Conservation (phyloP, 2,888 invertebrate genomes). For the Spodoptera picta region DNA sequence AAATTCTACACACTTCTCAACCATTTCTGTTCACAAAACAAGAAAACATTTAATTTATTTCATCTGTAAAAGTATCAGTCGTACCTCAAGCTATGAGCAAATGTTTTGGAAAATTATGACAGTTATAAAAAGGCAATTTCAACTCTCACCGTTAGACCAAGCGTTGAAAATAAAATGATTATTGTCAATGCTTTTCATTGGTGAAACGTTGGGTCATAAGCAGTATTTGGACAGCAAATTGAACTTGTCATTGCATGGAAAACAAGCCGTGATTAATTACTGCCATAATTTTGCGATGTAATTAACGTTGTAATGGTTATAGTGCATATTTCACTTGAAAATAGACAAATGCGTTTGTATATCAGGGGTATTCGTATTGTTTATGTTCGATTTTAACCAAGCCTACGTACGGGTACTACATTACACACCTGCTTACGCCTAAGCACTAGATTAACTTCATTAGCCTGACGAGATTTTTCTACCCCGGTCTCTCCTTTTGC, state of each 20-base stretch:
- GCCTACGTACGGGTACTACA: slow-evolving; percentile 4
- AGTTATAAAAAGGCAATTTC: slow-evolving; percentile 24
- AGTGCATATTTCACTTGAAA: slow-evolving; percentile 35
- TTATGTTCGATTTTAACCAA: too few species aligned
- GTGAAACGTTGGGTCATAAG: slow-evolving; percentile 8
- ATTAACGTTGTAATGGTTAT: slow-evolving; percentile 30
- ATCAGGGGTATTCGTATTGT: too few species aligned
- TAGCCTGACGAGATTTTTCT: too few species aligned
- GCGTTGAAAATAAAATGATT: slow-evolving; percentile 33
- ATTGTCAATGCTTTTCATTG: slow-evolving; percentile 27
- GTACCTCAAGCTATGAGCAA: slow-evolving; percentile 15
- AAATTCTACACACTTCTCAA: too few species aligned
- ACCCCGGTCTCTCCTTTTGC: too few species aligned
- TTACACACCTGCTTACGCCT: too few species aligned
- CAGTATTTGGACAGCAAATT: slow-evolving; percentile 35
- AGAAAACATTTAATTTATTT: too few species aligned
- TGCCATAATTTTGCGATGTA: slow-evolving; percentile 40
- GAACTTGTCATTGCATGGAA: slow-evolving; percentile 43
- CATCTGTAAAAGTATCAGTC: not conserved
- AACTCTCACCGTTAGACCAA: slow-evolving; percentile 10
- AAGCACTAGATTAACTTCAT: too few species aligned
- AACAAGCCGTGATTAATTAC: slow-evolving; percentile 51
- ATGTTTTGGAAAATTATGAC: slow-evolving; percentile 33
- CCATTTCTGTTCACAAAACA: too few species aligned
- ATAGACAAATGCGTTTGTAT: slow-evolving; percentile 38